Evolutionary conservation across 2,888 invertebrate genomes (phyloP), one percentile per base, ranked within the genome.

Genomic region (Callosobruchus maculatus): DNA sequence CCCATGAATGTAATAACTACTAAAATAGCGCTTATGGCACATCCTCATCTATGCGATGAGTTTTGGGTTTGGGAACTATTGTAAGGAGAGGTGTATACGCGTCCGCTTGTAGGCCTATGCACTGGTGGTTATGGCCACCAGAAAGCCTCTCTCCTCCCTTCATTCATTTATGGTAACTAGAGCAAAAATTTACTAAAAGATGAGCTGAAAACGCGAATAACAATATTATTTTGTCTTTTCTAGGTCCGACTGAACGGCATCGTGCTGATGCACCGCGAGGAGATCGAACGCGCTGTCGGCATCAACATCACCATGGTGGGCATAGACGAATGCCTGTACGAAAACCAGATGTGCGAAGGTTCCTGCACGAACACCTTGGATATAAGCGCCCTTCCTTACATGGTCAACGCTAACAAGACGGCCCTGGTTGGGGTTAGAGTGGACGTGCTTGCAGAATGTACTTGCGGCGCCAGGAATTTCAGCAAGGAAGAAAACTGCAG

Each of bases 251-350:
- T 99, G 79, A 97, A 99, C 85, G 98, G 98, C 18, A 94, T 98
- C 74, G 95, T 99, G 0, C 88, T 97, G 70, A 95, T 96, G 93
- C 95, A 97, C 85, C 91, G 97, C 75, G 96, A 96, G 87, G 95
- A 96, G 91, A 97, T 98, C 83, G 97, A 97, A 87, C 92, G 93
- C 82, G 94, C 94, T 78, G 95, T 98, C n/a, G 97, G 97, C 69
- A 95, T 98, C 77, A 97, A 96, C 85, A 97, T 98, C 75, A 96
- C 96, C 20, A 97, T 98, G 97, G 97, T 99, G 21, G 98, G 98
- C 77, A 98, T 99, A 81, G 98, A 97, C 83, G 97, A 97, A 88
- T 97, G 97, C 86, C 89, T 97, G 77, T 96, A 97, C 86, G 97
- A 97, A 89, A 97, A 97, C 85, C 94, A 95, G 86, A 95, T 95